Conservation (phyloP, 2,113 vertebrate genomes). For the Pristiophorus japonicus region DNA sequence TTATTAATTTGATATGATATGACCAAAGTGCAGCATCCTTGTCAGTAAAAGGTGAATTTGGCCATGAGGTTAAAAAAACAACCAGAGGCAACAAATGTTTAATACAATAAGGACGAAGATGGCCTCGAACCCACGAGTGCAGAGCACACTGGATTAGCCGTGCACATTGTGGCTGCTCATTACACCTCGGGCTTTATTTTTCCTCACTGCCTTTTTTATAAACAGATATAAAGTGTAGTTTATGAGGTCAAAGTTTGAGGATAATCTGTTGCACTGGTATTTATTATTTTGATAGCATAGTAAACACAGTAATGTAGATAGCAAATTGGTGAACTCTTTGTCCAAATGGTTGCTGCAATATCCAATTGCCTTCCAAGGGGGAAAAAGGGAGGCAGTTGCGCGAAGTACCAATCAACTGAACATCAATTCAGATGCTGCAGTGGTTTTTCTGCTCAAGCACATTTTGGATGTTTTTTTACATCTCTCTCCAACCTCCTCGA, state of each 20-base stretch:
- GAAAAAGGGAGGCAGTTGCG: neutral
- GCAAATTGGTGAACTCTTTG: neutral
- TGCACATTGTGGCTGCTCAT: too few relatives aligned
- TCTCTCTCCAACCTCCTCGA: neutral
- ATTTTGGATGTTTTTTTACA: neutral
- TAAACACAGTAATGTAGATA: neutral
- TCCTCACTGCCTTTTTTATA: neutral
- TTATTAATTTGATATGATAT: too few relatives aligned
- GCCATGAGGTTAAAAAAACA: too few relatives aligned
- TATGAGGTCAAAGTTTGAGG: neutral
- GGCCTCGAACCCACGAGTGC: too few relatives aligned
- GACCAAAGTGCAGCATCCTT: too few relatives aligned
- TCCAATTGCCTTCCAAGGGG: neutral
- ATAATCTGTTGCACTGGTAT: neutral
- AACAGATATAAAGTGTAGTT: neutral
- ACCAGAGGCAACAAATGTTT: too few relatives aligned
- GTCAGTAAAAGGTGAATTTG: too few relatives aligned
- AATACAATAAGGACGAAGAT: too few relatives aligned
- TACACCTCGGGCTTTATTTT: neutral
- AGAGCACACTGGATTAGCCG: too few relatives aligned
- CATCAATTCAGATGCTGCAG: neutral
- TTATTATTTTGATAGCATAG: conserved; percentile 13
- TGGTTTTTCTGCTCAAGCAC: neutral
- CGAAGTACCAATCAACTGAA: neutral
- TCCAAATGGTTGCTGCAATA: neutral